These are phyloP conservation scores for Molossus molossus DNA, from an alignment of 2,797 vertebrate genomes.

Conservation along the genomic window DNA sequence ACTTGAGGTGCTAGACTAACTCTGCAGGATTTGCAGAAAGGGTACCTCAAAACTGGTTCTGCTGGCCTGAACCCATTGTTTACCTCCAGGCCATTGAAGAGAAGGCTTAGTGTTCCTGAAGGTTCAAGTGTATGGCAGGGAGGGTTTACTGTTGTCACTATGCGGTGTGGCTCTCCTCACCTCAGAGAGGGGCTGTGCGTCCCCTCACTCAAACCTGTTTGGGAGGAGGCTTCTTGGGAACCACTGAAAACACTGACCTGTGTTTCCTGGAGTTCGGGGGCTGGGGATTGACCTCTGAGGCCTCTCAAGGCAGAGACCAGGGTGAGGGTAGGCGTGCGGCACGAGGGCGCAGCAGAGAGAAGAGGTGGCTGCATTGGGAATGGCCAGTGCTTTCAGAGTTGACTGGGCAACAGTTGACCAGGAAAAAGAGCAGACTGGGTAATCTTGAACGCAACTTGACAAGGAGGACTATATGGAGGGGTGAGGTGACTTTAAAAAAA, in stretches of 20 bases:
- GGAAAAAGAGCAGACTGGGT: neutral
- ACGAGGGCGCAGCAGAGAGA: neutral
- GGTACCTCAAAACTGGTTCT: constrained; percentile 79
- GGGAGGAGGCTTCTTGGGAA: neutral
- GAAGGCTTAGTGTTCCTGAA: constrained; percentile 57
- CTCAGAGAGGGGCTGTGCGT: neutral
- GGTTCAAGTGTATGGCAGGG: neutral
- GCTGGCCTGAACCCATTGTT: constrained; percentile 55
- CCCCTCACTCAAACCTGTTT: neutral
- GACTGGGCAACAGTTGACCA: neutral
- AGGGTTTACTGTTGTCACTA: neutral
- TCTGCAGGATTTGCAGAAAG: constrained; percentile 61
- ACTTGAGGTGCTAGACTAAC: constrained; percentile 72
- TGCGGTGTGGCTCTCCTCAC: neutral
- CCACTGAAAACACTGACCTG: neutral
- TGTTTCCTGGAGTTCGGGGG: neutral
- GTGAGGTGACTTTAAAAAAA: neutral
- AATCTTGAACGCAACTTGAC: neutral
- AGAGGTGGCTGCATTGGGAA: neutral
- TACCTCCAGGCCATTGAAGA: constrained; percentile 18
- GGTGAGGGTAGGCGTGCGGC: neutral
- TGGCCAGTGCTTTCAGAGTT: neutral
- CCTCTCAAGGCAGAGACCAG: neutral
- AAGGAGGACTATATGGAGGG: neutral
- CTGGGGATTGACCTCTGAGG: neutral